Base-by-base conservation (phyloP, 2,888 invertebrate species). In the Pseudoips prasinana region DNA sequence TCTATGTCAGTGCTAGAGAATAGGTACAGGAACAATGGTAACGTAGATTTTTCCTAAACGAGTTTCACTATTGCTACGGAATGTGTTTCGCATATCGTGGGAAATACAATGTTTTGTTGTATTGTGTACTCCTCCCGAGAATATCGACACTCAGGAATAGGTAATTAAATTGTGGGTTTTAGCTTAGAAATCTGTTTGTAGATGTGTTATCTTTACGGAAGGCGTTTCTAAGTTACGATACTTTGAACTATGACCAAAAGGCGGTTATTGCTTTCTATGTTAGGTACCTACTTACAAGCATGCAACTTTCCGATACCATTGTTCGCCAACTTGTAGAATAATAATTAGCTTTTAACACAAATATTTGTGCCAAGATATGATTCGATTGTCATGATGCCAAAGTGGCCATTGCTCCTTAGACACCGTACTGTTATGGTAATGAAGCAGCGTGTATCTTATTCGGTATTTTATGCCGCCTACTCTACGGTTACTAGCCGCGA, bases 1-100 rank as follows among this genome's bases (percentile, higher is more conserved):
- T 20, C 20, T 20, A n/a, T 14, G 14, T 5, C 14, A 14, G 3
- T 5, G 14, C 14, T 14, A 14, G 14, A 47, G 34, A 58, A 38
- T 28, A 29, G 34, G 39, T 55, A 40, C 54, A 54, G 54, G 48
- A 59, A 58, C 58, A 69, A 70, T 63, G 46, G 59, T 41, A 52
- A 44, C 51, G 58, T 55, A 30, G 55, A 64, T 61, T 52, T 64
- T 66, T 63, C 60, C 59, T 62, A 50, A 53, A 56, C 43, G 41
- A 61, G 67, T 74, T 74, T 73, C 73, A 63, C 72, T 61, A 46
- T 39, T 53, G 56, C 45, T 46, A 45, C 48, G 49, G 53, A 51
- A 62, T 56, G 40, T 43, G 47, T 49, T 53, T 63, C 51, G 41
- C 51, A 34, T 56, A 62, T 48, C 68, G 64, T 76, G 75, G 46